phyloP scores from a whole-genome alignment of 1,140 invertebrate species.

The Cyphomyrmex costatus region DNA sequence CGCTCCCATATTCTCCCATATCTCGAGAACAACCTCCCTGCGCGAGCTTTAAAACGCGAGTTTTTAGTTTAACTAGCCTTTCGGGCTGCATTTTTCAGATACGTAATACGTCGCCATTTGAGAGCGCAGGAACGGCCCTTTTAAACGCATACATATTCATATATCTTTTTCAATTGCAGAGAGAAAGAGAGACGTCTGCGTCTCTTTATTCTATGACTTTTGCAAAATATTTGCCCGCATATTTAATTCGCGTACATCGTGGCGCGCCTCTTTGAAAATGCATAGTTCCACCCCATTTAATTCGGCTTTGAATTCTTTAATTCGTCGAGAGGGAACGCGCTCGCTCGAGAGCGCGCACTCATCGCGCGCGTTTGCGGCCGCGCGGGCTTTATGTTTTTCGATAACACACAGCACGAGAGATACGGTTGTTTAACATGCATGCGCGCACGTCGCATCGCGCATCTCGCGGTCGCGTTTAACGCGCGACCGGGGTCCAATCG shows the following conservation, averaged over 20 bases:
- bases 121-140: conserved; percentile 33
- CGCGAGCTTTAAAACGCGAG: conserved; percentile 50
- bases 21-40: conserved; percentile 32
- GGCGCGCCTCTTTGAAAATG: conserved; percentile 13
- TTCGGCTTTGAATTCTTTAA: conserved; percentile 46
- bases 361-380: background rate
- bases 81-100: conserved; percentile 57
- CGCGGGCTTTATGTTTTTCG: conserved; percentile 21
- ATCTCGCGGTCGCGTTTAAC: background rate
- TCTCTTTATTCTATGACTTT: conserved; percentile 45
- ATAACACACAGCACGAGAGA: background rate
- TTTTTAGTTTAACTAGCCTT: conserved; percentile 60
- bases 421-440: conserved; percentile 29
- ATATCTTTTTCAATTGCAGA: conserved; percentile 53
- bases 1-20: conserved; percentile 15
- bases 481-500: conserved; percentile 29
- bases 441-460: background rate
- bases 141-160: conserved; percentile 58
- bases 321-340: background rate
- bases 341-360: background rate
- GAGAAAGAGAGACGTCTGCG: conserved; percentile 10
- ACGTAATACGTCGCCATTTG: conserved; percentile 42
- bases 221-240: conserved; percentile 58
- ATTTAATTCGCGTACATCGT: conserved; percentile 37
- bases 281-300: conserved; percentile 32